Conservation (phyloP, 1,140 invertebrate species). For the Caenorhabditis remanei region DNA sequence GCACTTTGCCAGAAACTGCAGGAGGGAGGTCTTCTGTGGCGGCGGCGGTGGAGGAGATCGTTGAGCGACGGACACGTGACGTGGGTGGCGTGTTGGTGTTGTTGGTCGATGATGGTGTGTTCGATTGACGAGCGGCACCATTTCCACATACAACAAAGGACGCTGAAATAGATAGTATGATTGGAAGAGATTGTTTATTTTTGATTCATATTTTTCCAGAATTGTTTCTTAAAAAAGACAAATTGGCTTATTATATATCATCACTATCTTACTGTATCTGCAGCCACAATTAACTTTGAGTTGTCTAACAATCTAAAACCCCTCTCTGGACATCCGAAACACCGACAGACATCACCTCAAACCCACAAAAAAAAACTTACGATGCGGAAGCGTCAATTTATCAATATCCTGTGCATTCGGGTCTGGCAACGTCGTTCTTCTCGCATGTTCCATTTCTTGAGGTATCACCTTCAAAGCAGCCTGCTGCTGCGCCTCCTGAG, state of each 20-base stretch:
- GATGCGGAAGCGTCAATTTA: conserved; percentile 66
- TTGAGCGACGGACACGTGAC: conserved; percentile 55
- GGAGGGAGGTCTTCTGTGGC: conserved; percentile 17
- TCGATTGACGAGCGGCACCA: not conserved
- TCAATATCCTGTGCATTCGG: conserved; percentile 62
- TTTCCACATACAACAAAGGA: conserved; percentile 59
- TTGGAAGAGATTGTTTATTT: no score
- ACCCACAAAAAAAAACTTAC: conserved; percentile 56
- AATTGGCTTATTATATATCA: no score
- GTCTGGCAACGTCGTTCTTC: not conserved
- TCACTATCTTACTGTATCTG: no score
- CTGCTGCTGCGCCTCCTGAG: not conserved
- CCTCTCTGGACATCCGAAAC: no score
- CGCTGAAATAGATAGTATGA: conserved; percentile 62
- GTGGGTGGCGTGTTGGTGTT: conserved; percentile 34
- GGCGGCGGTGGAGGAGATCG: conserved; percentile 43
- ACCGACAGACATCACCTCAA: no score
- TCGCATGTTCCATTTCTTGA: not conserved
- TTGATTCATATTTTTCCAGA: no score
- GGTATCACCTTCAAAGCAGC: not conserved
- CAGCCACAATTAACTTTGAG: no score
- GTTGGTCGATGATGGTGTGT: not conserved
- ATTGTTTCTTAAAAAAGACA: no score
- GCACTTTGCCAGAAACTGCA: conserved; percentile 16
- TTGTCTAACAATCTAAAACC: no score